Conservation (phyloP, 2,888 invertebrate genomes). For the Pachliopta kotzebuea region DNA sequence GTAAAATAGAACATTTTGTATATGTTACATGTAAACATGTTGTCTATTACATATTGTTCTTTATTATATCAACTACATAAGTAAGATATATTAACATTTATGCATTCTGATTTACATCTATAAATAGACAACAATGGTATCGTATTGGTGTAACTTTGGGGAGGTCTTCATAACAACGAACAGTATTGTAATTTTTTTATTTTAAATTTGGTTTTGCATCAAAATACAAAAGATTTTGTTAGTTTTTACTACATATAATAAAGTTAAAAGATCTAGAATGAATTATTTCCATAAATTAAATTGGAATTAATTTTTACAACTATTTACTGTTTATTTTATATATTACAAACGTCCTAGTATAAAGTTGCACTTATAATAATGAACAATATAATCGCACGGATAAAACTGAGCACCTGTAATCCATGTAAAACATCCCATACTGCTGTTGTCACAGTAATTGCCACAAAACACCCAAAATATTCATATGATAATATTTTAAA, state of each 20-base stretch:
- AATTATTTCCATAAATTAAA: not conserved
- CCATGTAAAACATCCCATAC: conserved; percentile 72
- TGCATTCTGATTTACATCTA: conserved; percentile 10
- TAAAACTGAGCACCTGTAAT: conserved; percentile 68
- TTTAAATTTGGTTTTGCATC: not conserved
- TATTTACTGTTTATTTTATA: too few relatives aligned
- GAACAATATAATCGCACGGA: conserved; percentile 34
- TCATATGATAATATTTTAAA: conserved; percentile 11
- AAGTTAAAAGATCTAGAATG: not conserved
- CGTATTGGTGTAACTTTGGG: conserved; percentile 20
- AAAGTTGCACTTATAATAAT: not conserved
- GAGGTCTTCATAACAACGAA: conserved; percentile 6
- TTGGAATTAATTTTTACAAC: not conserved
- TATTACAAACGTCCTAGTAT: too few relatives aligned
- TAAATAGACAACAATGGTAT: conserved; percentile 24
- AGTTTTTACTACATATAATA: not conserved
- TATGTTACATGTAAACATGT: too few relatives aligned
- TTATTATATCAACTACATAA: not conserved
- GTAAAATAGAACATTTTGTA: not conserved
- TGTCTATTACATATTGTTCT: not conserved
- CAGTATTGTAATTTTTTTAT: not conserved
- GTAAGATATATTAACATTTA: not conserved
- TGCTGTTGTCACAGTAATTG: conserved; percentile 29
- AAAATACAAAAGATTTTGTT: not conserved
- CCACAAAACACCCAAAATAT: not conserved